These are phyloP conservation scores for Campopleginae sp. DNA, from an alignment of 2,888 invertebrate species.

Conservation along the genomic window DNA sequence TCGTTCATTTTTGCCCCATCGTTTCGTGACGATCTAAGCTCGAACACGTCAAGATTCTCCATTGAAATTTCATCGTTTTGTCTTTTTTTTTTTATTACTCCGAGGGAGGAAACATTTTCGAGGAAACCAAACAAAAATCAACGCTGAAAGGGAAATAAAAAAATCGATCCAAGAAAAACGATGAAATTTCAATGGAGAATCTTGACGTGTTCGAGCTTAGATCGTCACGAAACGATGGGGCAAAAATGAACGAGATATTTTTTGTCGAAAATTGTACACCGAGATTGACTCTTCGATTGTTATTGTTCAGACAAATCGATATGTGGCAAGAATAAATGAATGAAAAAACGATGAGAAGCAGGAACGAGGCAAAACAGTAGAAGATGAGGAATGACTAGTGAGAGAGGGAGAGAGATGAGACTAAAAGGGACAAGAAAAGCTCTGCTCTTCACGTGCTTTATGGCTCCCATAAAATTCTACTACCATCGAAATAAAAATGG, in stretches of 20 bases:
- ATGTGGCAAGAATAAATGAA: constrained; percentile 49
- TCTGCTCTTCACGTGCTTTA: constrained; percentile 56
- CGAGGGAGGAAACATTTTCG: background rate
- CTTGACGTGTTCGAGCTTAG: background rate
- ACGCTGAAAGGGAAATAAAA: background rate
- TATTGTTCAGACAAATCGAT: constrained; percentile 38
- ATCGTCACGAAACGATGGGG: background rate
- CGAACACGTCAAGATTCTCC: background rate
- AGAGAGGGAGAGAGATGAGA: constrained; percentile 38
- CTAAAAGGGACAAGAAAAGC: constrained; percentile 59
- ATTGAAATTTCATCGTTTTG: too few species aligned
- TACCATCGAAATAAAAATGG: constrained; percentile 57
- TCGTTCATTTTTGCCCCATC: background rate
- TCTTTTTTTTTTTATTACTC: background rate
- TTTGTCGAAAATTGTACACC: background rate
- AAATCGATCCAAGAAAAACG: too few species aligned
- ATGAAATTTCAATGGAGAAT: too few species aligned
- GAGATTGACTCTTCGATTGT: constrained; percentile 8
- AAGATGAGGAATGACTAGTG: constrained; percentile 1
- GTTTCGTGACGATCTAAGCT: background rate
- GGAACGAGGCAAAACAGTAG: background rate
- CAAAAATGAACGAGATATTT: background rate
- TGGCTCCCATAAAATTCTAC: constrained; percentile 64
- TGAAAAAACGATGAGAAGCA: constrained; percentile 8
- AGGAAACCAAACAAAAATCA: background rate